Evolutionary conservation across 2,888 invertebrate species (phyloP).

Genomic region (Sthenelais limicola): DNA sequence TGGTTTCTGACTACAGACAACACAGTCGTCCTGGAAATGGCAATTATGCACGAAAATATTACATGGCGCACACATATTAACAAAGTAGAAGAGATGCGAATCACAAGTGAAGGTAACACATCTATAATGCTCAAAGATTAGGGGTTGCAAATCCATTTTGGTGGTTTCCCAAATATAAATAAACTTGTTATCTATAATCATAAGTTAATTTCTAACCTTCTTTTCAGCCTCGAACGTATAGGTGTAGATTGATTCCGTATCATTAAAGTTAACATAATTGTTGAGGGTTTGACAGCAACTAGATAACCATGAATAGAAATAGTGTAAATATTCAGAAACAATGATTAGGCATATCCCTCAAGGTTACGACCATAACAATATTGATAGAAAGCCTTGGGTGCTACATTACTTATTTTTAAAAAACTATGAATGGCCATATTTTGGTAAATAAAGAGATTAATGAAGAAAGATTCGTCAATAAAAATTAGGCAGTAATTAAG

Average conservation of each 20-base stretch:
- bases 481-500: no score
- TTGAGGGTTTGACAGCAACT: slow-evolving; percentile 85
- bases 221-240: slow-evolving; percentile 95
- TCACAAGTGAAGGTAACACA: no score
- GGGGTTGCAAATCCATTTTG: background rate
- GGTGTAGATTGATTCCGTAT: slow-evolving; percentile 95
- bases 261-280: slow-evolving; percentile 97
- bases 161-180: no score
- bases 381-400: no score
- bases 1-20: slow-evolving; percentile 80
- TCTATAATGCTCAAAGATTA: background rate
- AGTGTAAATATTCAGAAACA: no score
- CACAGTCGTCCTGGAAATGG: slow-evolving; percentile 78
- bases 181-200: background rate
- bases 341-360: background rate
- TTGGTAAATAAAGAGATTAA: no score
- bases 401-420: no score
- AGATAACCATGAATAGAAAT: no score
- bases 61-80: background rate
- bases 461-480: no score
- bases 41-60: background rate
- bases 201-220: slow-evolving; percentile 74
- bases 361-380: background rate
- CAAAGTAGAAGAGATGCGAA: background rate
- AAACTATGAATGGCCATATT: no score